Evolutionary conservation across 2,797 vertebrate genomes (phyloP), one percentile per base, ranked within the genome.

Genomic region (Hybognathus amarus): DNA sequence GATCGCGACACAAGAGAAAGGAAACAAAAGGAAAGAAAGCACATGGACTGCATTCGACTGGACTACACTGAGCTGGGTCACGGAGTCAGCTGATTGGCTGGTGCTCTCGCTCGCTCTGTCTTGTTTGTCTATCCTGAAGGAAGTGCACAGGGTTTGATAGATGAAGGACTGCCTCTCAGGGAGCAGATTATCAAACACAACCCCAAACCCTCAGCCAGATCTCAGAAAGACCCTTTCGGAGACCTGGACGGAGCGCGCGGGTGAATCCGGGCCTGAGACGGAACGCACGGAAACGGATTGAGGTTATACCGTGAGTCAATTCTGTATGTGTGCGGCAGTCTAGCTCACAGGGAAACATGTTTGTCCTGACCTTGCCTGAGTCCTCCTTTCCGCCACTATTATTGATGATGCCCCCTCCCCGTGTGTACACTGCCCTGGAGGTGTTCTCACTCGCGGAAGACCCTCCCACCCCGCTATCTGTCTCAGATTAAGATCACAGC

Each of bases 281-380:
- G 59, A 52, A n/a, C 24, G 30, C 45, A 15, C 8, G 1, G 17
- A 71, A 52, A 40, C 17, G 33, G 76, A 64, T 52, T 70, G 82
- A 83, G 24, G 67, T 69, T 36, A 63, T 6, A 13, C 50, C 33
- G 30, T 38, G 50, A 84, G 63, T 38, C 74, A 27, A 80, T 74
- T 80, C n/a, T 38, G 15, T 38, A 33, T 22, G 47, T 83, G 64
- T 50, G 24, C 33, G 70, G 59, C 71, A 15, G 50, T 75, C n/a
- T 75, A 76, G 83, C 61, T 80, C 80, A 80, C 79, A 77, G 61
- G 80, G 56, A 86, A 85, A 70, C 76, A 89, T 84, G 74, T 86
- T 47, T 40, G 74, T 85, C 88, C 71, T 92, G 91, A 93, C 92
- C 91, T 91, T 91, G 91, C 85, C 85, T 50, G 76, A 81, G 85